Evolutionary conservation across 2,113 vertebrate species (phyloP), one percentile per base, ranked within the genome.

Genomic region (Boleophthalmus pectinirostris): DNA sequence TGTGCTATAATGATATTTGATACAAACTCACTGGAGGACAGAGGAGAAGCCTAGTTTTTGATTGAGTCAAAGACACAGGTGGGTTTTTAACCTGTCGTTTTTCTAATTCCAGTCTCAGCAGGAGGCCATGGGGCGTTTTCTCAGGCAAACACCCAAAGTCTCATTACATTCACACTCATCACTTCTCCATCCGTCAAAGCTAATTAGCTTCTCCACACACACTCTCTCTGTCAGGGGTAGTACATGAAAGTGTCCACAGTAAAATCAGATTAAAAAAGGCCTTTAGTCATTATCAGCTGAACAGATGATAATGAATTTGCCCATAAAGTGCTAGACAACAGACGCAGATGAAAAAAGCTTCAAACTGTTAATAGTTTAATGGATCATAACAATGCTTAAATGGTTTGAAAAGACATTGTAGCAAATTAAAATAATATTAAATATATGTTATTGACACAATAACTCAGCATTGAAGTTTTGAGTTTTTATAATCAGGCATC

Each of bases 101-200:
- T 87, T 92, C 85, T 89, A 89, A 91, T 93, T 89, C 73, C 56
- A 86, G 83, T 87, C 79, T 11, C 80, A 15, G 74, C 53, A 38
- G 86, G 83, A 47, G 68, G 57, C 53, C 72, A 47, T 3, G 1
- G 67, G 68, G 81, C 54, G 56, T 85, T 92, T 92, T 88, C 72
- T 74, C 73, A 66, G 65, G 54, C 69, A 89, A 91, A 88, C 57
- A 83, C 33, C 73, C 72, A 64, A 82, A 85, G 76, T 69, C 78
- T 87, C 80, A 89, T 92, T 87, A 88, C 86, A 77, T 83, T 88
- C 79, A 47, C 79, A 69, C 70, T 80, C 87, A 90, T 90, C 64
- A 68, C 82, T 89, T 92, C 89, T 87, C 82, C 83, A 76, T 83
- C 73, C 73, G 76, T 74, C 75, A 74, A 72, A 86, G 78, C 78